phyloP scores from a whole-genome alignment of 23 tunicate genomes.

The Ciona savignyi region DNA sequence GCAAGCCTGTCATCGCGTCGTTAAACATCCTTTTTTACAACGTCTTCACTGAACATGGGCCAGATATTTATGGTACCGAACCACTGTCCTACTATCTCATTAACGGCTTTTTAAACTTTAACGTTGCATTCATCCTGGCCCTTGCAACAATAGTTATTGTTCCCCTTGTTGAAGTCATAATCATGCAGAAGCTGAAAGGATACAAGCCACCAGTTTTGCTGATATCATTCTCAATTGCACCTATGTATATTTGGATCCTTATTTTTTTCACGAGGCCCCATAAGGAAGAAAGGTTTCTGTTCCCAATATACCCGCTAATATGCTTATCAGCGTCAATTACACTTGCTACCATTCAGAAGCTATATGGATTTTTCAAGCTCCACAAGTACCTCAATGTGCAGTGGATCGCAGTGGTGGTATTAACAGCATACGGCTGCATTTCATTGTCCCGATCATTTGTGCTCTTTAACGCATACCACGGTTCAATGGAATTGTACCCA shows the following conservation, averaged over 20 bases:
- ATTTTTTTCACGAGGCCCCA: conserved; percentile 88
- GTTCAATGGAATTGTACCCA: conserved; percentile 79
- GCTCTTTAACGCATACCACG: conserved; percentile 67
- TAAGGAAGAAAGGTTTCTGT: conserved; percentile 97
- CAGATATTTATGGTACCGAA: conserved; percentile 93
- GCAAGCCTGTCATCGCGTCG: conserved; percentile 80
- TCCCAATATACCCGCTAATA: conserved; percentile 91
- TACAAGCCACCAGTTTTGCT: conserved; percentile 59
- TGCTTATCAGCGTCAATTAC: conserved; percentile 73
- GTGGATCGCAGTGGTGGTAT: conserved; percentile 37
- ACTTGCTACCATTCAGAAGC: conserved; percentile 84
- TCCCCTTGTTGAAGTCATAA: conserved; percentile 33
- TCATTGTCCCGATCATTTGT: conserved; percentile 74
- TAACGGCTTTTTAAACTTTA: conserved; percentile 86
- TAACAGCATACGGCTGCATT: conserved; percentile 30
- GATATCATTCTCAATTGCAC: conserved; percentile 33
- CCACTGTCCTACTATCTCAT: conserved; percentile 77
- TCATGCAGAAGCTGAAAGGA: conserved; percentile 36
- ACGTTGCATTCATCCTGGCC: conserved; percentile 69
- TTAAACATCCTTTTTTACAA: conserved; percentile 87
- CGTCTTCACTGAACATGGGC: conserved; percentile 96
- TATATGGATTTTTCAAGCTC: conserved; percentile 61
- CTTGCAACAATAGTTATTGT: conserved; percentile 39
- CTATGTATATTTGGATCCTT: conserved; percentile 81
- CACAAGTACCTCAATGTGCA: conserved; percentile 36